phyloP scores from a whole-genome alignment of 1,140 invertebrate genomes.

The Solenopsis invicta region DNA sequence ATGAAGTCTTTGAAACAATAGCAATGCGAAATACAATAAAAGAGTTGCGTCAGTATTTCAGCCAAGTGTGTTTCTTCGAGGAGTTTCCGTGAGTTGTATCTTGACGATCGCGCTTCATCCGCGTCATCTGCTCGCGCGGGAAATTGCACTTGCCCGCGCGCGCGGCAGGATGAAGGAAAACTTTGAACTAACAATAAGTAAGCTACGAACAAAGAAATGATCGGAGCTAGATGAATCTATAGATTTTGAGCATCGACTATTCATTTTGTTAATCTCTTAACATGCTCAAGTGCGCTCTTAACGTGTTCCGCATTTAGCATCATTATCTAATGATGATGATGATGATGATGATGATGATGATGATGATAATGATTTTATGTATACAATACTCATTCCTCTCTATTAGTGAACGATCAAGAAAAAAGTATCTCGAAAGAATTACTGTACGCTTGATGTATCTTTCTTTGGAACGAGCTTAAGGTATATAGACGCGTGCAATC shows the following conservation, averaged over 20 bases:
- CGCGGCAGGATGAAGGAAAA: conserved; percentile 34
- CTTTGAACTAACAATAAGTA: conserved; percentile 26
- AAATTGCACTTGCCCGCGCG: conserved; percentile 44
- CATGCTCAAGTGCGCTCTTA: not conserved
- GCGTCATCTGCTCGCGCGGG: conserved; percentile 56
- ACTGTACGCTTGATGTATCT: not conserved
- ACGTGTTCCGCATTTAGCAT: not conserved
- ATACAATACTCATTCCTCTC: not conserved
- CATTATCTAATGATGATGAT: not conserved
- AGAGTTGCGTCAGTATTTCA: conserved; percentile 31
- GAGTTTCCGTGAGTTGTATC: conserved; percentile 52
- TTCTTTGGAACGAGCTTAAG: conserved; percentile 18
- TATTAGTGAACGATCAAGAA: not conserved
- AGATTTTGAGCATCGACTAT: not conserved
- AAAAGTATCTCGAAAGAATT: conserved; percentile 5
- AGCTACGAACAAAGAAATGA: conserved; percentile 15
- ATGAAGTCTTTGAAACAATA: conserved; percentile 47
- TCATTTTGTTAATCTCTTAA: conserved; percentile 4
- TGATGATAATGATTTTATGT: not conserved
- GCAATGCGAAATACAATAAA: conserved; percentile 40
- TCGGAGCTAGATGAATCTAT: not conserved
- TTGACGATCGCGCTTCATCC: conserved; percentile 54
- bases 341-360: not conserved
- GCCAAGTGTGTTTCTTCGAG: conserved; percentile 54
- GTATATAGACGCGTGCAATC: conserved; percentile 9